Evolutionary conservation across 2,888 invertebrate species (phyloP).

Genomic region (Drosophila prolongata): DNA sequence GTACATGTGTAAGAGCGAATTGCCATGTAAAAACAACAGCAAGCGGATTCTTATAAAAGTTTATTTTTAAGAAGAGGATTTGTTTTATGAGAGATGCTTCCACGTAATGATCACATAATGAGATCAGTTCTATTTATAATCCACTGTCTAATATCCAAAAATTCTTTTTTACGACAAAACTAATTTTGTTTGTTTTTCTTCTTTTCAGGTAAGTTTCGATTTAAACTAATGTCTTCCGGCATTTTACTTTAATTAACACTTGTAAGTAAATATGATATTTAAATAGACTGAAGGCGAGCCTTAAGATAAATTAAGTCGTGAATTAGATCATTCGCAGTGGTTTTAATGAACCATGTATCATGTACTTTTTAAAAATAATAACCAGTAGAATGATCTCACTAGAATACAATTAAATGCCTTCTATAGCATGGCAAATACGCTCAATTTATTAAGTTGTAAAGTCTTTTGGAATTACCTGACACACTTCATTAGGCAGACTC

Average conservation of each 20-base stretch:
- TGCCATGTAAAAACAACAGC: constrained; percentile 42
- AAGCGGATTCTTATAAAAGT: constrained; percentile 4
- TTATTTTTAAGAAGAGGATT: constrained; percentile 31
- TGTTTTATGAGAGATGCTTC: constrained; percentile 20
- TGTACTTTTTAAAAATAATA: not conserved
- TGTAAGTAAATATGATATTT: constrained; percentile 36
- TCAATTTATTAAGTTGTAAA: constrained; percentile 14
- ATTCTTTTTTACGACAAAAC: not conserved
- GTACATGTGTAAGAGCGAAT: constrained; percentile 43
- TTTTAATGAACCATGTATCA: no score
- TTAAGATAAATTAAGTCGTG: constrained; percentile 5
- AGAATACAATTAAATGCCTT: not conserved
- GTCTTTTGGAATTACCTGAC: not conserved
- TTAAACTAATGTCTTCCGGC: not conserved
- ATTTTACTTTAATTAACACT: not conserved
- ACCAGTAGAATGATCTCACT: not conserved
- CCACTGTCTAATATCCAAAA: no score
- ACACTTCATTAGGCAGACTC: constrained; percentile 10
- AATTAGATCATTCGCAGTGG: constrained; percentile 11
- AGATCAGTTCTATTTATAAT: constrained; percentile 20
- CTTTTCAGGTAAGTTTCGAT: constrained; percentile 61
- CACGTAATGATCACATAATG: constrained; percentile 3
- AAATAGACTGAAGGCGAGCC: not conserved
- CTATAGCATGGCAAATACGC: not conserved
- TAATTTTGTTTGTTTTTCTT: constrained; percentile 4